Conservation (phyloP, 2,797 vertebrate genomes). For the Malurus splendens region DNA sequence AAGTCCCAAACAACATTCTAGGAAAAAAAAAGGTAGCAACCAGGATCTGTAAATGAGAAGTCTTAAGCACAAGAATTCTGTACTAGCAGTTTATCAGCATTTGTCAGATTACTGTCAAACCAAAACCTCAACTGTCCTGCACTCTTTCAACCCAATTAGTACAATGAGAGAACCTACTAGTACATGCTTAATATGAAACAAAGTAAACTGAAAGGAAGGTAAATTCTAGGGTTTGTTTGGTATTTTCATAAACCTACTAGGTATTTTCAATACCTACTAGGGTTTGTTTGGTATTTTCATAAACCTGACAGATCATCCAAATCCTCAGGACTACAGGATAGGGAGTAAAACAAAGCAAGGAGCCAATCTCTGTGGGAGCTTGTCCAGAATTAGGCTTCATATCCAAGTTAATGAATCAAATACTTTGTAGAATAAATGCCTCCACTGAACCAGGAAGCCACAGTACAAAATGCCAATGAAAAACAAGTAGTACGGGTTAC, state of each 20-base stretch:
- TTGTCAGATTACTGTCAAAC: neutral
- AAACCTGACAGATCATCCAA: neutral
- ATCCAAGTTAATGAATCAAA: neutral
- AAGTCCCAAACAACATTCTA: neutral
- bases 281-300: too few species aligned
- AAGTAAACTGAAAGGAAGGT: neutral
- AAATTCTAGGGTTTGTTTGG: neutral
- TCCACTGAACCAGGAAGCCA: neutral
- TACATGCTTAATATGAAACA: neutral
- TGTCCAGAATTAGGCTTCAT: neutral
- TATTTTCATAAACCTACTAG: neutral
- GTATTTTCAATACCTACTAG: too few species aligned
- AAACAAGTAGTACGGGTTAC: neutral
- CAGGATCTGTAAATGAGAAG: neutral
- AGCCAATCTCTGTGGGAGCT: neutral
- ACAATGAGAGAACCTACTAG: neutral
- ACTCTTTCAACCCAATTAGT: neutral
- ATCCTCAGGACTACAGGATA: neutral
- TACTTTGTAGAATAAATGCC: neutral
- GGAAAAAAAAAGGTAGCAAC: neutral
- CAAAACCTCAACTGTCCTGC: neutral
- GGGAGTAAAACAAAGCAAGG: neutral
- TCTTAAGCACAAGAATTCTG: neutral
- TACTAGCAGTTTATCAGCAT: neutral
- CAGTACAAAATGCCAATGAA: neutral